Conservation (phyloP, 2,797 vertebrate genomes). For the Diglossa cyanea region DNA sequence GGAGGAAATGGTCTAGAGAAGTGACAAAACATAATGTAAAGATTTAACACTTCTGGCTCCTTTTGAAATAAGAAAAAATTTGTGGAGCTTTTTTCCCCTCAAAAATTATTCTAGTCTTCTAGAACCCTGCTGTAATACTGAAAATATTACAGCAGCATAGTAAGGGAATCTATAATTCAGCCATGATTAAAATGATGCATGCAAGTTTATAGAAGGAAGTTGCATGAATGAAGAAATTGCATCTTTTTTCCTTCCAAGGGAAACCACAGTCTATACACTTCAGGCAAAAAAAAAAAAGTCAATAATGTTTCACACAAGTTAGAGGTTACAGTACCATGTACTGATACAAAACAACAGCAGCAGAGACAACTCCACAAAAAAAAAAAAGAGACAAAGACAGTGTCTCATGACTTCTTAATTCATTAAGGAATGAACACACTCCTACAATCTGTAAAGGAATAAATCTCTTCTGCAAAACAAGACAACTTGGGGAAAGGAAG, state of each 20-base stretch:
- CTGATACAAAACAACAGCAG: neutral
- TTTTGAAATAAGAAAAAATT: neutral
- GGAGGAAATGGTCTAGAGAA: neutral
- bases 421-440: neutral
- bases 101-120: neutral
- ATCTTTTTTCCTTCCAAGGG: neutral
- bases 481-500: neutral
- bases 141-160: neutral
- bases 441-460: neutral
- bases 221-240: neutral
- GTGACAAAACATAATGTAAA: neutral
- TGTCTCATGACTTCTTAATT: neutral
- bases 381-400: neutral
- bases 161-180: neutral
- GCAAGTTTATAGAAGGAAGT: neutral
- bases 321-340: neutral
- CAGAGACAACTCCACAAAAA: neutral
- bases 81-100: fast-evolving
- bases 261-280: neutral
- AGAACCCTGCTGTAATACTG: neutral
- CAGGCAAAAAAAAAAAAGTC: neutral
- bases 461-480: neutral
- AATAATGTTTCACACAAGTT: neutral
- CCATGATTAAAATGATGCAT: neutral
- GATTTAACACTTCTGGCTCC: neutral